Conservation (phyloP, 2,888 invertebrate species). For the Listrodromus nycthemerus region DNA sequence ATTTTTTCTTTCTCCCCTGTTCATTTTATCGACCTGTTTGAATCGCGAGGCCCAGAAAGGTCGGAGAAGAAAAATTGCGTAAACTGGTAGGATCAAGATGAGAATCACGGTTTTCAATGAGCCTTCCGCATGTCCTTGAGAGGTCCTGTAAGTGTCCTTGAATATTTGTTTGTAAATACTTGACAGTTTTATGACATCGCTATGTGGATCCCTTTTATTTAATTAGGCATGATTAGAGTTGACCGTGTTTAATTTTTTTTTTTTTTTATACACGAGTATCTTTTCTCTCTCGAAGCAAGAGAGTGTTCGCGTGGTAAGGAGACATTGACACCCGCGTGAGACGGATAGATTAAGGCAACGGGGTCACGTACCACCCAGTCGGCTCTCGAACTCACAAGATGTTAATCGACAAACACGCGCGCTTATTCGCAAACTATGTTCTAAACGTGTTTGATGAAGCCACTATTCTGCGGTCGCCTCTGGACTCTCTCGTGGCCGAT, state of each 20-base stretch:
- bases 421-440: slow-evolving; percentile 3
- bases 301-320: slow-evolving; percentile 36
- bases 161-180: no score
- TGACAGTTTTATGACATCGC: no score
- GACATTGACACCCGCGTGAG: slow-evolving; percentile 55
- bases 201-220: no score
- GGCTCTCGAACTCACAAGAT: slow-evolving; percentile 46
- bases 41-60: not conserved
- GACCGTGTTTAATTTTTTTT: not conserved
- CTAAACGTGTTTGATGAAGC: slow-evolving; percentile 14
- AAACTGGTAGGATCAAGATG: not conserved
- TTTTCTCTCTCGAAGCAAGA: not conserved
- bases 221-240: no score
- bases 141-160: no score
- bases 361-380: slow-evolving; percentile 77
- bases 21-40: no score
- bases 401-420: slow-evolving; percentile 38
- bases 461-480: slow-evolving; percentile 19
- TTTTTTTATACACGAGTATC: slow-evolving; percentile 8
- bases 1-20: no score
- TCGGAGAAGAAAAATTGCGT: not conserved
- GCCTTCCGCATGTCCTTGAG: no score
- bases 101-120: no score
- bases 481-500: slow-evolving; percentile 20
- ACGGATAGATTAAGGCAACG: slow-evolving; percentile 82